phyloP scores from a whole-genome alignment of 2,797 vertebrate genomes.

The Muraenolepis orangiensis region DNA sequence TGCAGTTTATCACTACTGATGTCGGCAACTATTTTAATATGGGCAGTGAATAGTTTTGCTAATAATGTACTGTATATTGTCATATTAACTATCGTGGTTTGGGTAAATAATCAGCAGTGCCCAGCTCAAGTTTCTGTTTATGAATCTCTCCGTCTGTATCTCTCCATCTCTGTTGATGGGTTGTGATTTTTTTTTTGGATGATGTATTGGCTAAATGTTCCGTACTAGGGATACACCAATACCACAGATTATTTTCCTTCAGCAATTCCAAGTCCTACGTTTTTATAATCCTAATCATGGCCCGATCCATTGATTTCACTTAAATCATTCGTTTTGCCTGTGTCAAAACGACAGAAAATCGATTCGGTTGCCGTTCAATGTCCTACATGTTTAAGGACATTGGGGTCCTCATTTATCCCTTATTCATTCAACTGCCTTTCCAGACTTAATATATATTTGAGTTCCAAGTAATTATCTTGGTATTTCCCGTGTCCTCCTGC shows the following conservation, averaged over 20 bases:
- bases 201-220: too few relatives aligned
- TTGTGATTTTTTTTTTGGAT: not conserved
- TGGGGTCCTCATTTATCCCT: not conserved
- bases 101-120: not conserved
- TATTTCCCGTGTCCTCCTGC: conserved; percentile 3
- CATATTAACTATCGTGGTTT: not conserved
- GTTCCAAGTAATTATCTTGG: not conserved
- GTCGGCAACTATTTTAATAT: not conserved
- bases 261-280: not conserved
- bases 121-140: not conserved
- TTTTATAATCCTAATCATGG: not conserved
- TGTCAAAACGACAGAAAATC: not conserved
- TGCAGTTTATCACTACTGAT: not conserved
- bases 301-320: not conserved
- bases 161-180: not conserved
- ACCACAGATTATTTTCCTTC: not conserved
- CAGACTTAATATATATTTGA: not conserved
- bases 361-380: not conserved
- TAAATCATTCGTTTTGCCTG: not conserved
- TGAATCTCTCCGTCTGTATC: not conserved
- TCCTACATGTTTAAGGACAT: not conserved
- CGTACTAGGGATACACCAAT: too few relatives aligned
- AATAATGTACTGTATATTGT: not conserved
- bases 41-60: not conserved
- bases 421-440: not conserved